Percentiles rank a stretch among this genome's conserved stretches.
phyloP scores from a whole-genome alignment of 2,797 vertebrate genomes.

The Pseudocheirus occidentalis region DNA sequence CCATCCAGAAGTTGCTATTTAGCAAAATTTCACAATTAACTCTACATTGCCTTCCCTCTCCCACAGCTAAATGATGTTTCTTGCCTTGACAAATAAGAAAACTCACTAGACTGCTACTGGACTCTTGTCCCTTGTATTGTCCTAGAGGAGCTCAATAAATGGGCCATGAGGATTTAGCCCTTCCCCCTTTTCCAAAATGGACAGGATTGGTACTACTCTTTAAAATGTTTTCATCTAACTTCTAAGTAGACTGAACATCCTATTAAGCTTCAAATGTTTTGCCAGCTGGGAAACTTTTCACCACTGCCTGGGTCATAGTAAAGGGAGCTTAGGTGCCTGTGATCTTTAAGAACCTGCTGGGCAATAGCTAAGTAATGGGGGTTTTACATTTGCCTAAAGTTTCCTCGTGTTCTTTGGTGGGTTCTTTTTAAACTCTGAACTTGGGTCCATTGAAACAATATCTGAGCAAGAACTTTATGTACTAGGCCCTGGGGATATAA shows the following conservation, averaged over 20 bases:
- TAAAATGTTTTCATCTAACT: background rate
- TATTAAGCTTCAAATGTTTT: background rate
- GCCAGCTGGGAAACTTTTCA: background rate
- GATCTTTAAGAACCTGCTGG: background rate
- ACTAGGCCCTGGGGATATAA: background rate
- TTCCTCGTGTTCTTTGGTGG: background rate
- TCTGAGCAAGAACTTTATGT: background rate
- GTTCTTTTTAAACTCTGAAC: background rate
- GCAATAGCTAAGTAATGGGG: background rate
- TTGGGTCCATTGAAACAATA: background rate
- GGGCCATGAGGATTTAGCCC: background rate
- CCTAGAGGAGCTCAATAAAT: background rate
- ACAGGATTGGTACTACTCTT: background rate
- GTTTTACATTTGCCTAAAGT: background rate
- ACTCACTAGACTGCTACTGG: background rate
- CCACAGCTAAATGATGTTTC: background rate
- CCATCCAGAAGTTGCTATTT: background rate
- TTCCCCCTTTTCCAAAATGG: background rate
- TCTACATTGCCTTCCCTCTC: background rate
- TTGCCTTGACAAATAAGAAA: background rate
- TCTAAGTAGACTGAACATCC: background rate
- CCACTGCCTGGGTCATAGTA: background rate
- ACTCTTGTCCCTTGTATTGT: background rate
- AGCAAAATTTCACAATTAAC: background rate
- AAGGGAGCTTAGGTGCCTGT: background rate